phyloP scores from a whole-genome alignment of 2,888 invertebrate species.

The Melanophora roralis region DNA sequence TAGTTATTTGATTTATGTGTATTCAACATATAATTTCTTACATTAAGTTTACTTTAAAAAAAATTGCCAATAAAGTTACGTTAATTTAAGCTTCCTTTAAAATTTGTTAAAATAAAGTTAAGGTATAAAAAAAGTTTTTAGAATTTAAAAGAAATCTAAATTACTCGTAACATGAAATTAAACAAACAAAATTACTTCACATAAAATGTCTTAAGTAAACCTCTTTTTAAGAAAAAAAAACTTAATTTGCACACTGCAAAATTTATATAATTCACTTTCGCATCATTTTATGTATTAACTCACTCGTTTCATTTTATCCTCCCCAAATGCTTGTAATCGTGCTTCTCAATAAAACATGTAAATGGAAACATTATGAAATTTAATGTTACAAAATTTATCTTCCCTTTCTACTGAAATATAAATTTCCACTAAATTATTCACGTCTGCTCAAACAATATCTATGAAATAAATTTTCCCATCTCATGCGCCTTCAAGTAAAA shows the following conservation, averaged over 20 bases:
- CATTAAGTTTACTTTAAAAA: too few species aligned
- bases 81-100: too few species aligned
- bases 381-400: conserved; percentile 1
- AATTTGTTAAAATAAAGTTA: too few species aligned
- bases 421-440: background rate
- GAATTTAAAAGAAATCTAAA: too few species aligned
- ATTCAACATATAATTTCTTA: too few species aligned
- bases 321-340: background rate
- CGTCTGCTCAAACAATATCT: background rate
- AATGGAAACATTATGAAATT: conserved; percentile 11
- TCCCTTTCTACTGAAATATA: background rate
- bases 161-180: too few species aligned
- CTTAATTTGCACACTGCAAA: background rate
- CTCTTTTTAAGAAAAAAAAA: too few species aligned
- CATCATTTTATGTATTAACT: background rate
- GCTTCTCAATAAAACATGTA: background rate
- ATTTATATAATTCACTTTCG: background rate
- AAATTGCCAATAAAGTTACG: too few species aligned
- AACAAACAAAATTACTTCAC: too few species aligned
- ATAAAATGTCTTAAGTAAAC: too few species aligned
- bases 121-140: too few species aligned
- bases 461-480: background rate
- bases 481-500: background rate
- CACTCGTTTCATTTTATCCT: background rate
- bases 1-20: too few species aligned